phyloP scores from a whole-genome alignment of 2,888 invertebrate species.

The Parnassius smintheus region DNA sequence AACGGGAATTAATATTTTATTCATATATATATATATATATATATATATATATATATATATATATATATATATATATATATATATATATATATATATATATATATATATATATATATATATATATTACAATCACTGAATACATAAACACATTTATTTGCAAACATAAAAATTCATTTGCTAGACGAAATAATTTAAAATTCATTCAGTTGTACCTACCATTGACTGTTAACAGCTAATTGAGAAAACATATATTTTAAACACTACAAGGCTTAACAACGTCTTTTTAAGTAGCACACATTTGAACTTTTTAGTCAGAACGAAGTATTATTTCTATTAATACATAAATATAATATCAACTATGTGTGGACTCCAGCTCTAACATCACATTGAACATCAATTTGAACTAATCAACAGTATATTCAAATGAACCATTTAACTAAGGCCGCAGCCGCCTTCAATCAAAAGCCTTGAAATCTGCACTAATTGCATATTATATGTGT shows the following conservation, averaged over 20 bases:
- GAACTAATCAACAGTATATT: slow-evolving; percentile 37
- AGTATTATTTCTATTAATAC: slow-evolving; percentile 35
- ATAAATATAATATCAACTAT: slow-evolving; percentile 32
- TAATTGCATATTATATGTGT: neutral
- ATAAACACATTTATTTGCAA: slow-evolving; percentile 12
- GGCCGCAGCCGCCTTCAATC: neutral
- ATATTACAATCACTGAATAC: slow-evolving; percentile 6
- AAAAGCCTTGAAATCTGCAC: neutral
- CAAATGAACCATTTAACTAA: slow-evolving; percentile 9
- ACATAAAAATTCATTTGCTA: slow-evolving; percentile 14
- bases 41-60: too few species aligned
- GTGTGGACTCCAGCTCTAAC: slow-evolving; percentile 28
- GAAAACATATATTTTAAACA: neutral
- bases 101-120: too few species aligned
- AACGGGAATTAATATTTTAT: slow-evolving; percentile 14
- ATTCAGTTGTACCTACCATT: slow-evolving; percentile 10
- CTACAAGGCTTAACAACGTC: slow-evolving; percentile 34
- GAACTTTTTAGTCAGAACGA: slow-evolving; percentile 58
- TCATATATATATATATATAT: slow-evolving; percentile 14
- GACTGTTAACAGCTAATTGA: slow-evolving; percentile 5
- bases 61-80: too few species aligned
- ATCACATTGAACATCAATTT: slow-evolving; percentile 40
- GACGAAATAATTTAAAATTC: slow-evolving; percentile 3
- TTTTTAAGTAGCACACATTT: slow-evolving; percentile 50
- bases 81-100: too few species aligned